phyloP scores from a whole-genome alignment of 2,888 invertebrate genomes.

The Parnassius smintheus region DNA sequence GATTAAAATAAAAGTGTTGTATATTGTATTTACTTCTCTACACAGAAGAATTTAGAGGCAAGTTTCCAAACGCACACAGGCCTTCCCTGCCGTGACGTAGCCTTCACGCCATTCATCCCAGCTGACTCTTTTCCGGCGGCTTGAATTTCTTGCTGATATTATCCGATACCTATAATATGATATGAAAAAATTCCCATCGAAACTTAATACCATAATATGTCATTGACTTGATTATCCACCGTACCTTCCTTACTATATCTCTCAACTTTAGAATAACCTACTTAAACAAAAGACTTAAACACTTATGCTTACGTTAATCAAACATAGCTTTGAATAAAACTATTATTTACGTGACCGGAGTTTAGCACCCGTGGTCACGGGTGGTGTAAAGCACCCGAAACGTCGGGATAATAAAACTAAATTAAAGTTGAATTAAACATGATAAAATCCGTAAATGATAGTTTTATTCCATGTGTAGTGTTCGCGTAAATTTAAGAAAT shows the following conservation, averaged over 20 bases:
- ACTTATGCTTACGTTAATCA: too few species aligned
- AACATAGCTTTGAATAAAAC: too few species aligned
- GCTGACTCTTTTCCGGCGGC: constrained; percentile 69
- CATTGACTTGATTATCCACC: constrained; percentile 29
- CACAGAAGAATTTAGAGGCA: constrained; percentile 40
- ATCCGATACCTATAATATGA: constrained; percentile 51
- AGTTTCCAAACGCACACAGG: constrained; percentile 30
- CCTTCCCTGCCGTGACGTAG: constrained; percentile 52
- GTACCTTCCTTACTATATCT: constrained; percentile 13
- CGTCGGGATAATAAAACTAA: too few species aligned
- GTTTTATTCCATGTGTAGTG: too few species aligned
- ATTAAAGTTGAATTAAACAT: too few species aligned
- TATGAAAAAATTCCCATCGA: constrained; percentile 52
- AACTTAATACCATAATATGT: constrained; percentile 46
- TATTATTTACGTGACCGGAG: too few species aligned
- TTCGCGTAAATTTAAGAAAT: too few species aligned
- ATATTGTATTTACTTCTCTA: constrained; percentile 52
- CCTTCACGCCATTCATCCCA: constrained; percentile 57
- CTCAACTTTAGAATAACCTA: too few species aligned
- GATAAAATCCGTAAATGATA: too few species aligned
- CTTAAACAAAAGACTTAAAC: too few species aligned
- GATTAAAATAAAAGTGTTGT: background rate
- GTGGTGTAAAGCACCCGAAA: too few species aligned
- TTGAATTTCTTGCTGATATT: constrained; percentile 58
- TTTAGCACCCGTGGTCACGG: too few species aligned